A percentile compares a stretch with the other conserved stretches of the same genome.
phyloP scores from a whole-genome alignment of 2,888 invertebrate genomes.

The Neocrepidodera transversa region DNA sequence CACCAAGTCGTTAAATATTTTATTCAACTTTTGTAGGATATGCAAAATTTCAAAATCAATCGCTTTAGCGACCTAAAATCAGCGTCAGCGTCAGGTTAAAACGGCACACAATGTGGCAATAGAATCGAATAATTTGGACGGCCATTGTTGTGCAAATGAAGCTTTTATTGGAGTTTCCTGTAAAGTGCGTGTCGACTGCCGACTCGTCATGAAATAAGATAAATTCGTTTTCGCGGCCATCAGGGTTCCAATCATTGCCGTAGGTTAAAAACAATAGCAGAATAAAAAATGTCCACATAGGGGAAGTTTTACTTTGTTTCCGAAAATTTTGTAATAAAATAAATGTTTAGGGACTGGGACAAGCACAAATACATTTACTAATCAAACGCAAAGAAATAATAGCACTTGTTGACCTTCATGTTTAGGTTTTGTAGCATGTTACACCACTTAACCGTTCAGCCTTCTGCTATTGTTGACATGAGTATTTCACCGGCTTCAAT shows the following conservation, averaged over 20 bases:
- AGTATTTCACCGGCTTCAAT: too few relatives aligned
- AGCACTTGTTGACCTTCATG: too few relatives aligned
- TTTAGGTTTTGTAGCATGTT: too few relatives aligned
- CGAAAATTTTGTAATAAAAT: too few relatives aligned
- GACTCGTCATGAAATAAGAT: constrained; percentile 54
- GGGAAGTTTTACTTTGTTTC: too few relatives aligned
- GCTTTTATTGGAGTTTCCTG: constrained; percentile 58
- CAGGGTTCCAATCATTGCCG: neutral
- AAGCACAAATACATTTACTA: too few relatives aligned
- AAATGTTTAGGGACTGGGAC: too few relatives aligned
- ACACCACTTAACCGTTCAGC: too few relatives aligned
- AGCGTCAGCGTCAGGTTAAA: constrained; percentile 37
- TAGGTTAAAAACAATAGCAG: neutral
- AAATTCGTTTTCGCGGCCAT: constrained; percentile 54
- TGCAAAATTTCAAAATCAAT: constrained; percentile 48
- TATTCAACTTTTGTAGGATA: constrained; percentile 41
- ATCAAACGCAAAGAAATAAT: too few relatives aligned
- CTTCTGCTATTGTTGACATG: too few relatives aligned
- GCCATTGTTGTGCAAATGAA: constrained; percentile 61
- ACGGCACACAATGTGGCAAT: constrained; percentile 46
- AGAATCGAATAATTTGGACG: constrained; percentile 57
- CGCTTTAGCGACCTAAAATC: constrained; percentile 24
- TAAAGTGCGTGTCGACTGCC: constrained; percentile 51
- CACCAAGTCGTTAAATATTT: constrained; percentile 22
- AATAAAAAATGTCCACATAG: too few relatives aligned